Percentiles rank a stretch among this genome's conserved stretches.
These are phyloP conservation scores for Bambusicola thoracicus DNA, from an alignment of 2,113 vertebrate species.

Conservation along the genomic window DNA sequence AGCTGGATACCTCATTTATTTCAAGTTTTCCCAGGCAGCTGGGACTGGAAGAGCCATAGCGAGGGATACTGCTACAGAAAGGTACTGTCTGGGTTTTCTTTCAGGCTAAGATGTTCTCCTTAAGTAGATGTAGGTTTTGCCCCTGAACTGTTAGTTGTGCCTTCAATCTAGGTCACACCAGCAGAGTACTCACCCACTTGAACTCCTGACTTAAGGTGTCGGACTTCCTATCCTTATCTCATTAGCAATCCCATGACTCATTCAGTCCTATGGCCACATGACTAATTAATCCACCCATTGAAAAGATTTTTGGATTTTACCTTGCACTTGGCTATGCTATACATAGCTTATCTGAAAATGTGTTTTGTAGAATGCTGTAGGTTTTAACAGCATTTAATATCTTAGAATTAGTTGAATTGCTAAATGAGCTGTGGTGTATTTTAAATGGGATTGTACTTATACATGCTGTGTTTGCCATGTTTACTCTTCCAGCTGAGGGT, in stretches of 20 bases:
- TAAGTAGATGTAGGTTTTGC: slow-evolving; percentile 1
- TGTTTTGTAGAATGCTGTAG: background rate
- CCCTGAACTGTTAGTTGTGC: background rate
- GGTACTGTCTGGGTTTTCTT: background rate
- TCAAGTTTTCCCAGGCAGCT: background rate
- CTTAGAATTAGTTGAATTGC: background rate
- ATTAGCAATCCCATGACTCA: slow-evolving; percentile 54
- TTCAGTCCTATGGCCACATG: slow-evolving; percentile 11
- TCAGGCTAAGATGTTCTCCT: background rate
- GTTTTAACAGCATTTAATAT: background rate
- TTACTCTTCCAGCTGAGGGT: background rate
- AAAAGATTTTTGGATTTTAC: background rate
- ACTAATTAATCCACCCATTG: slow-evolving; percentile 46
- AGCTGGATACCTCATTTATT: background rate
- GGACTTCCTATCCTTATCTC: slow-evolving; percentile 58
- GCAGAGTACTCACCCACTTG: background rate
- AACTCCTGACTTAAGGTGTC: slow-evolving; percentile 59
- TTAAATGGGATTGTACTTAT: background rate
- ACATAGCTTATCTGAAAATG: background rate
- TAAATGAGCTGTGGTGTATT: background rate
- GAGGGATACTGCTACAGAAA: background rate
- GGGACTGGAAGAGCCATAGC: background rate
- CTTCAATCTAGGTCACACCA: slow-evolving; percentile 46
- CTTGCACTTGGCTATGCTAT: background rate
- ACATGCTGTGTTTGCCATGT: background rate